These are phyloP conservation scores for Danio jaintianensis DNA, from an alignment of 2,797 vertebrate species.

Conservation along the genomic window DNA sequence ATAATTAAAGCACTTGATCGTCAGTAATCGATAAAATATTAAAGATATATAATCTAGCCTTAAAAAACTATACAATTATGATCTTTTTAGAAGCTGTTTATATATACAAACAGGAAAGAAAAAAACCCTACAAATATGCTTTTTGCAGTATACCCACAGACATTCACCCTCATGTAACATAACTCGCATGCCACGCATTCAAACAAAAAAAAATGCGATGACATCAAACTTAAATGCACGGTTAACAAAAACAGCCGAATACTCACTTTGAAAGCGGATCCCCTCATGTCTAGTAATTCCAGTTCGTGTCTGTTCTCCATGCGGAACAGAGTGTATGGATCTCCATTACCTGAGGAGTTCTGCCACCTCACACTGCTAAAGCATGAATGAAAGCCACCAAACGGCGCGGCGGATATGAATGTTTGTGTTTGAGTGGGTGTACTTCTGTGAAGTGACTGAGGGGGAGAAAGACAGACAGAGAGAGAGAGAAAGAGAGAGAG, in stretches of 20 bases:
- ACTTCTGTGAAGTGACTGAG: conserved; percentile 69
- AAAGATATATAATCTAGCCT: no score
- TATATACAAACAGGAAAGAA: no score
- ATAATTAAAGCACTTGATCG: no score
- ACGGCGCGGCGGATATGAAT: conserved; percentile 73
- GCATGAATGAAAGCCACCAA: conserved; percentile 78
- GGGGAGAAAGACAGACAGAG: conserved; percentile 16
- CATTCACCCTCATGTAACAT: neutral
- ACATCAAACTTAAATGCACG: conserved; percentile 14
- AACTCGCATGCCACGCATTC: neutral
- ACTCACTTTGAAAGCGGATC: conserved; percentile 56
- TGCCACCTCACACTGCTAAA: conserved; percentile 66
- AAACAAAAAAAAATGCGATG: neutral
- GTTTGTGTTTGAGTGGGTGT: conserved; percentile 65
- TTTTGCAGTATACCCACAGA: neutral
- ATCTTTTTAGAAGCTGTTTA: no score
- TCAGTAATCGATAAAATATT: no score
- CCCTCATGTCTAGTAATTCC: conserved; percentile 39
- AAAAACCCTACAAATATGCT: no score
- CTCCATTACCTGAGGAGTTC: conserved; percentile 42
- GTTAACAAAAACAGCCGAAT: conserved; percentile 34
- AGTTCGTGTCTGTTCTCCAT: conserved; percentile 35
- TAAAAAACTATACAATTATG: no score
- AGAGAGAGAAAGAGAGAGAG: conserved; percentile 28
- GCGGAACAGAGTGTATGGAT: conserved; percentile 36